Evolutionary conservation across 2,888 invertebrate species (phyloP).

Genomic region (Caenorhabditis sp.): DNA sequence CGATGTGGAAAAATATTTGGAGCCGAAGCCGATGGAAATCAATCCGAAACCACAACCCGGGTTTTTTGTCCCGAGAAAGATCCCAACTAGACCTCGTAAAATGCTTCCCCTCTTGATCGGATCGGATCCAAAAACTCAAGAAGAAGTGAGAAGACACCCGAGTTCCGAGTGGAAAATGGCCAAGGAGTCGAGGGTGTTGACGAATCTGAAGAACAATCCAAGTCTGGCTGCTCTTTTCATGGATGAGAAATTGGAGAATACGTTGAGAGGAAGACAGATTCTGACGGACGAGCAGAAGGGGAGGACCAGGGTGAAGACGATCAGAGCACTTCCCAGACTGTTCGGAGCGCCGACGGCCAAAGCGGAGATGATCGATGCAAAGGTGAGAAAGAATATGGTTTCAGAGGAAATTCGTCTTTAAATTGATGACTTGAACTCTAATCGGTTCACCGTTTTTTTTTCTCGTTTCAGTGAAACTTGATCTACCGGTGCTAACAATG

Average conservation of each 20-base stretch:
- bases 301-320: conserved; percentile 51
- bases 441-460: too few relatives aligned
- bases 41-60: conserved; percentile 77
- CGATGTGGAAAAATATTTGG: conserved; percentile 75
- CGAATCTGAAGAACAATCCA: conserved; percentile 77
- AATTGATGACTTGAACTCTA: too few relatives aligned
- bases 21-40: conserved; percentile 69
- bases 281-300: conserved; percentile 73
- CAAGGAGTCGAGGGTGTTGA: conserved; percentile 58
- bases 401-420: too few relatives aligned
- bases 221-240: conserved; percentile 77
- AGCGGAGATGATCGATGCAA: conserved; percentile 70
- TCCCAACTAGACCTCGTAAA: conserved; percentile 77
- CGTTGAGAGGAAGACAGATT: conserved; percentile 69
- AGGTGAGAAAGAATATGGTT: conserved; percentile 54
- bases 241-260: conserved; percentile 72
- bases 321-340: conserved; percentile 70
- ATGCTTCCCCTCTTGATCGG: conserved; percentile 80
- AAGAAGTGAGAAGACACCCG: conserved; percentile 58
- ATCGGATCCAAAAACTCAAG: conserved; percentile 60
- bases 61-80: conserved; percentile 73
- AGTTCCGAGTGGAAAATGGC: conserved; percentile 49
- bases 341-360: conserved; percentile 67
- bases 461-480: too few relatives aligned
- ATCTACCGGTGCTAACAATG: too few relatives aligned